Percentiles rank a stretch among this genome's conserved stretches.
Conservation (phyloP, 1,140 invertebrate genomes). For the Nasonia giraulti region DNA sequence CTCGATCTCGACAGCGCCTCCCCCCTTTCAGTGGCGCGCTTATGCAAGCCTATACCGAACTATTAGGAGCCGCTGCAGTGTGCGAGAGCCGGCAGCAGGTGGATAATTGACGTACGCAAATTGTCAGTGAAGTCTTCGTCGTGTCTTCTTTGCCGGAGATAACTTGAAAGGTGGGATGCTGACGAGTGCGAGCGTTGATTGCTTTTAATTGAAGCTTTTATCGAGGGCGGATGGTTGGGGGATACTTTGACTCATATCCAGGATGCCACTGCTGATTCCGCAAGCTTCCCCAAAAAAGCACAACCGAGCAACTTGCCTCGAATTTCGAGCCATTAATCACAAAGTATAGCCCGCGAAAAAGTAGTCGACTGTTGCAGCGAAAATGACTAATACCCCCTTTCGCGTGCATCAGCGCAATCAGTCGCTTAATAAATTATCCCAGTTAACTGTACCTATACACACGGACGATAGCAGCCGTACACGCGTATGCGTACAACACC, state of each 20-base stretch:
- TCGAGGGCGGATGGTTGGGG: not conserved
- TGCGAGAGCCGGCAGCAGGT: conserved; percentile 51
- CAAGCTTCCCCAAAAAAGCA: too few relatives aligned
- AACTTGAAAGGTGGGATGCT: not conserved
- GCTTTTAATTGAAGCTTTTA: conserved; percentile 24
- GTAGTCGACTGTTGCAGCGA: not conserved
- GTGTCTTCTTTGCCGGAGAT: not conserved
- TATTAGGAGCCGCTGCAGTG: conserved; percentile 56
- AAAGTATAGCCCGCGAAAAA: not conserved
- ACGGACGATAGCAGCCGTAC: not conserved
- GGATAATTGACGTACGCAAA: conserved; percentile 54
- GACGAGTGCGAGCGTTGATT: not conserved
- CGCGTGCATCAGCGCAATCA: conserved; percentile 5
- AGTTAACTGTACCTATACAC: conserved; percentile 22
- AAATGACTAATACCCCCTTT: not conserved
- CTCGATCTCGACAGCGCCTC: conserved; percentile 62
- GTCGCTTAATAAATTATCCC: conserved; percentile 36
- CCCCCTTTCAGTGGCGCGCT: conserved; percentile 54
- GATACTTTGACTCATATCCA: not conserved
- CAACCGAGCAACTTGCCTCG: too few relatives aligned
- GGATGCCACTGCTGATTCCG: too few relatives aligned
- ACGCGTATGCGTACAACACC: not conserved
- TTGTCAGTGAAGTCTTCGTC: conserved; percentile 53
- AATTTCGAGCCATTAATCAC: not conserved
- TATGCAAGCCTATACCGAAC: conserved; percentile 59